Conservation (phyloP, 1,140 invertebrate species). For the Drosophila neocordata region DNA sequence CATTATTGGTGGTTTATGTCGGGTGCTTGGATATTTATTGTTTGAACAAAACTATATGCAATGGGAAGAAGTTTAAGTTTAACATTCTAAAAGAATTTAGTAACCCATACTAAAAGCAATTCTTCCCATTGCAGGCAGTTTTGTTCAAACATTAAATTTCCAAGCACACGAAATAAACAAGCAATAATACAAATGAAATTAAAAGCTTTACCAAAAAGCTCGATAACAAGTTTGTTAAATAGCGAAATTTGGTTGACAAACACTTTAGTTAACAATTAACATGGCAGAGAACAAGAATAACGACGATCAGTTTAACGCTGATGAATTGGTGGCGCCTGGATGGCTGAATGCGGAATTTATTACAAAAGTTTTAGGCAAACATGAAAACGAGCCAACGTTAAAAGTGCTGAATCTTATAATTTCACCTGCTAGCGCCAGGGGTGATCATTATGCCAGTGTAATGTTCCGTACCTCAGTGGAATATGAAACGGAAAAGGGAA, state of each 20-base stretch:
- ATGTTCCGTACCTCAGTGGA: conserved; percentile 60
- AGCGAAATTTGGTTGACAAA: background rate
- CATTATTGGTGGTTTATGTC: too few relatives aligned
- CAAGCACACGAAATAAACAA: too few relatives aligned
- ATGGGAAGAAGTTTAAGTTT: too few relatives aligned
- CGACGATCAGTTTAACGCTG: conserved; percentile 44
- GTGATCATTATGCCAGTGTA: conserved; percentile 76
- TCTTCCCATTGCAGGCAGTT: too few relatives aligned
- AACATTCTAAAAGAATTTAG: too few relatives aligned
- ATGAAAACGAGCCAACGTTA: conserved; percentile 33
- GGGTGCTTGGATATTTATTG: too few relatives aligned
- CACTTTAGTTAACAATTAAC: conserved; percentile 4
- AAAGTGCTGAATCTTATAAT: conserved; percentile 40
- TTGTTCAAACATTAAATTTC: too few relatives aligned
- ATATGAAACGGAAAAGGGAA: conserved; percentile 18
- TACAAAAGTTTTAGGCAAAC: conserved; percentile 29
- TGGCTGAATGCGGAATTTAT: conserved; percentile 63
- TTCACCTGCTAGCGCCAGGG: conserved; percentile 61
- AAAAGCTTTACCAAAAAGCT: conserved; percentile 12
- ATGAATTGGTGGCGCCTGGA: conserved; percentile 61
- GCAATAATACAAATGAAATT: too few relatives aligned
- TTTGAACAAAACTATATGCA: too few relatives aligned
- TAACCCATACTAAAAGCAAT: too few relatives aligned
- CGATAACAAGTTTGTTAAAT: conserved; percentile 1
- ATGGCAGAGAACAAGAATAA: conserved; percentile 23